Evolutionary conservation across 2,888 invertebrate genomes (phyloP).

Genomic region (Ophraella communa): DNA sequence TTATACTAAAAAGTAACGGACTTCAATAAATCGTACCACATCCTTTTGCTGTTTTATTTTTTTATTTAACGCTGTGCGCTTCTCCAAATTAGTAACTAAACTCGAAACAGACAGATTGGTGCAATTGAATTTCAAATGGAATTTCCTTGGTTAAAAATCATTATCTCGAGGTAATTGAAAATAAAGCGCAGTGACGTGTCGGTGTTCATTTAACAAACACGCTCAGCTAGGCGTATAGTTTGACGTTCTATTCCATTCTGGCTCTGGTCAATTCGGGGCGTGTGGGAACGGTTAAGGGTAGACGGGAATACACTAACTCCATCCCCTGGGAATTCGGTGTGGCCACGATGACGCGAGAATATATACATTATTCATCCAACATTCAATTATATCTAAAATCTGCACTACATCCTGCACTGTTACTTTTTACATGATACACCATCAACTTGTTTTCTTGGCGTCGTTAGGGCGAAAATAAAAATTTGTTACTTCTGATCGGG

Average conservation of each 20-base stretch:
- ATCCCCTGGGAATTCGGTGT: slow-evolving; percentile 51
- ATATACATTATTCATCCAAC: slow-evolving; percentile 60
- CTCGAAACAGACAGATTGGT: slow-evolving; percentile 1
- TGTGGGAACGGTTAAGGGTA: slow-evolving; percentile 40
- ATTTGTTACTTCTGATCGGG: slow-evolving; percentile 9
- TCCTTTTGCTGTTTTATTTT: too few relatives aligned
- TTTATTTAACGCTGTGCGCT: neutral
- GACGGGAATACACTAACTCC: slow-evolving; percentile 51
- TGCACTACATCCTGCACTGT: slow-evolving; percentile 37
- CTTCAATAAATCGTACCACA: too few relatives aligned
- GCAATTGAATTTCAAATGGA: slow-evolving; percentile 26
- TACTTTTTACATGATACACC: slow-evolving; percentile 27
- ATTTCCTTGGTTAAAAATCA: slow-evolving; percentile 39
- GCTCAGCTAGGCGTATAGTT: slow-evolving; percentile 53
- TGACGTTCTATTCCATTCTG: slow-evolving; percentile 52
- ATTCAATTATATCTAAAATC: slow-evolving; percentile 61
- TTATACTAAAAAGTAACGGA: too few relatives aligned
- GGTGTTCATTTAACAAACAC: slow-evolving; percentile 56
- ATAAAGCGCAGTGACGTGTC: slow-evolving; percentile 50
- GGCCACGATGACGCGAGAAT: slow-evolving; percentile 50
- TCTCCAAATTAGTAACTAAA: neutral
- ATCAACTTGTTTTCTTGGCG: slow-evolving; percentile 23
- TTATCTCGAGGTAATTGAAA: slow-evolving; percentile 48
- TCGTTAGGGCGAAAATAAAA: slow-evolving; percentile 25
- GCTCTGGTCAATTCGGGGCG: slow-evolving; percentile 46